Evolutionary conservation across 2,888 invertebrate species (phyloP).

Genomic region (Philaethria dido): DNA sequence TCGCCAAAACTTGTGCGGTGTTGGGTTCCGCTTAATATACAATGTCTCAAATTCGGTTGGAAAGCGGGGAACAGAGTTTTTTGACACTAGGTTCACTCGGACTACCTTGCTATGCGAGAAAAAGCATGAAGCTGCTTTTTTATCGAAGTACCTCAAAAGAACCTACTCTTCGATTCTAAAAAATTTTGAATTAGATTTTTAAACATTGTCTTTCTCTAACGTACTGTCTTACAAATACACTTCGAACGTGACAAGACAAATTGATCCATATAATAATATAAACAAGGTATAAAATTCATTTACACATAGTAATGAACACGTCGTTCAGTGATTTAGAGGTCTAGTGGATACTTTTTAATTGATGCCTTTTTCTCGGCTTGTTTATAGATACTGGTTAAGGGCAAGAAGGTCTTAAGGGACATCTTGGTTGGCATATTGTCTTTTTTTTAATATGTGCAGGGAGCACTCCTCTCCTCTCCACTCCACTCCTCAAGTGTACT

Average conservation of each 20-base stretch:
- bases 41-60: too few relatives aligned
- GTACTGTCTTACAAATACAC: constrained; percentile 20
- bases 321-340: constrained; percentile 57
- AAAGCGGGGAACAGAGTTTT: too few relatives aligned
- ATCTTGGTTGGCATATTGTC: background rate
- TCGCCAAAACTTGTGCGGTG: too few relatives aligned
- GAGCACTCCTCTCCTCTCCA: too few relatives aligned
- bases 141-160: too few relatives aligned
- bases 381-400: constrained; percentile 56
- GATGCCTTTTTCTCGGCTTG: constrained; percentile 67
- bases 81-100: too few relatives aligned
- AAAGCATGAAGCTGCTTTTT: too few relatives aligned
- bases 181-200: too few relatives aligned
- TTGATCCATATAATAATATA: constrained; percentile 26
- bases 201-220: constrained; percentile 10
- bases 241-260: constrained; percentile 28
- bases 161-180: background rate
- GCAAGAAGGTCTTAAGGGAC: constrained; percentile 14
- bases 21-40: too few relatives aligned
- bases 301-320: constrained; percentile 58
- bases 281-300: constrained; percentile 44
- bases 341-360: constrained; percentile 64
- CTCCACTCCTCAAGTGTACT: too few relatives aligned
- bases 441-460: too few relatives aligned
- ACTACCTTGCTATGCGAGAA: too few relatives aligned